These are phyloP conservation scores for Kryptolebias marmoratus DNA, from an alignment of 2,113 vertebrate genomes.

Conservation along the genomic window DNA sequence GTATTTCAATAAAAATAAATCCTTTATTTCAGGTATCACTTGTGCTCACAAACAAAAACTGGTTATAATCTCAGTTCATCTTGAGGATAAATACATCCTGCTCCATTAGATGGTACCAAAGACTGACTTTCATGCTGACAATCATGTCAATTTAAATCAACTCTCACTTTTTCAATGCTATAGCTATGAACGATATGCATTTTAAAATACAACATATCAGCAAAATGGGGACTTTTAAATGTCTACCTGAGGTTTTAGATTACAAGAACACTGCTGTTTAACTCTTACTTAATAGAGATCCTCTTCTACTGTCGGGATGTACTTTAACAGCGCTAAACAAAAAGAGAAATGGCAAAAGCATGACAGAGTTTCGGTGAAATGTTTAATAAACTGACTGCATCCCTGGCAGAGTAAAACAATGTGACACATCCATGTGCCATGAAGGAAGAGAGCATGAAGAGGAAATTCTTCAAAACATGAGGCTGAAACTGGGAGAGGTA, in stretches of 20 bases:
- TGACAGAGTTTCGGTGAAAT: no score
- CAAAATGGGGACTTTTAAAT: no score
- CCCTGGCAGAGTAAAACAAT: not conserved
- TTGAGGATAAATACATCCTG: not conserved
- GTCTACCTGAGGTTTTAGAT: not conserved
- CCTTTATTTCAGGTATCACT: no score
- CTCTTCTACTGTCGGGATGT: no score
- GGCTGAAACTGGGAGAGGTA: conserved; percentile 31
- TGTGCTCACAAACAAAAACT: not conserved
- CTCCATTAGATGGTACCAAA: conserved; percentile 64
- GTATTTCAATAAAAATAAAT: not conserved
- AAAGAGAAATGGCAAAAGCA: not conserved
- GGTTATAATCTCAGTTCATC: not conserved
- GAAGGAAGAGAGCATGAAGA: not conserved
- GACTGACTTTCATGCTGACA: not conserved
- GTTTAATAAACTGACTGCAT: not conserved
- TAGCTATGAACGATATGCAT: not conserved
- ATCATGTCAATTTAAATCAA: not conserved
- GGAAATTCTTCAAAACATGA: not conserved
- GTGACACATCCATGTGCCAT: conserved; percentile 12
- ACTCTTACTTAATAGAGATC: no score
- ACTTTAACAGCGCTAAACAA: no score
- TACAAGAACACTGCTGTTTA: not conserved
- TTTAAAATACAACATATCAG: not conserved
- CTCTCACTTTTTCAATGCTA: not conserved